Evolutionary conservation across 2,888 invertebrate genomes (phyloP), one percentile per base, ranked within the genome.

Genomic region (Agrotis puta): DNA sequence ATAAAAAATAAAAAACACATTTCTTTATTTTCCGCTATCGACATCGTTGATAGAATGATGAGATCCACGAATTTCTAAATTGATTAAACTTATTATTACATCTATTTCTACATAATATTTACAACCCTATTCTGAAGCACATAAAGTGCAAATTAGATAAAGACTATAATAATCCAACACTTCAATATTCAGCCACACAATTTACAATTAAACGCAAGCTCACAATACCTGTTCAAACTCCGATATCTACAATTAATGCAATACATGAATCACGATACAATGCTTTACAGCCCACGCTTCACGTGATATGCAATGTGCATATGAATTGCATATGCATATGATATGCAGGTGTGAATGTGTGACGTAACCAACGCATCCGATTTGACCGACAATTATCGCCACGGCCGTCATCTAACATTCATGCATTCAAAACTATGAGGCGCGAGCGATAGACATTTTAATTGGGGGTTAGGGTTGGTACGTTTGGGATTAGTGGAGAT

Each of bases 311-410:
- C 13, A 56, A 56, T 45, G 48, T 62, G 68, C 65, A 58, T 68
- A 65, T 57, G 51, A 67, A 72, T 66, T 78, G 57, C 53, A 61
- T 56, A 67, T 75, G 54, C 47, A 62, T 68, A 57, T 63, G 50
- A 39, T 53, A 71, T 57, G 64, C 62, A 56, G 66, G 69, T 64
- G 54, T 61, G 51, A 64, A 43, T 56, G 47, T 61, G 50, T 70
- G 58, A 70, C 27, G 51, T 39, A 47, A 50, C 51, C 13, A 9
- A 53, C 43, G 22, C 53, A 33, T 68, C 24, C 50, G 47, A 54
- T 68, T 33, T 82, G 72, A 77, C 82, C 79, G 79, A 61, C 79
- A 72, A 79, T 82, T 72, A 79, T 82, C 27, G 20, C 70, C 18
- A 39, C 24, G 64, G 64, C n/a, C 13, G 24, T 14, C 61, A 64